Base-by-base conservation (phyloP, 2,113 vertebrate species). In the Tichodroma muraria region DNA sequence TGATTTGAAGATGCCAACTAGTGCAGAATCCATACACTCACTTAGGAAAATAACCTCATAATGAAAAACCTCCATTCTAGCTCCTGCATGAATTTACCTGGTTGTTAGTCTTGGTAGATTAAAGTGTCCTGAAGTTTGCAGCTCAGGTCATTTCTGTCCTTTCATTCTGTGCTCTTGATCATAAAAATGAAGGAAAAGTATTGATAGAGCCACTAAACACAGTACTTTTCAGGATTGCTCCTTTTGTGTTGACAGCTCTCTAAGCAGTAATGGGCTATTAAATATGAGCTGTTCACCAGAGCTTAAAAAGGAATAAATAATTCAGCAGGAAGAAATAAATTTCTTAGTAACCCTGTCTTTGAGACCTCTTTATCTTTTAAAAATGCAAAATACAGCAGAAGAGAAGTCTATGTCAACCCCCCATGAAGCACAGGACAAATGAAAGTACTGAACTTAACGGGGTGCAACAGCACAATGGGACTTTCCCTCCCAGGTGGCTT, bases 321-420 rank as follows among this genome's bases (percentile, higher is more conserved):
- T 95, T 95, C 87, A 96, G 54, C 28, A 92, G 54, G 70, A 72
- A 82, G 89, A 94, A 92, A 89, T 69, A 82, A 85, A 91, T 61
- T 92, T 82, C 85, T 69, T 54, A 59, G 63, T 80, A 85, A 61
- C 40, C 33, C 59, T 82, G 66, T 76, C 78, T 61, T 75, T 68
- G 66, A 89, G 75, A 82, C 4, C 60, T 73, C 59, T 81, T 84
- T 47, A 78, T 88, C 60, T 66, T 93, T 88, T 37, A 86, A 90
- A 86, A 95, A 47, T 1, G 7, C 79, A 80, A 83, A 85, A 75
- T 21, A 61, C 2, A 77, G 54, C 44, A 68, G 60, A 72, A 71
- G 18, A 53, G 53, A 90, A 80, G 14, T 60, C 63, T 72, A 6
- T 2, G 1, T 60, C 66, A 85, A 87, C 61, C 4, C 3, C 10